A percentile compares a stretch with the other conserved stretches of the same genome.
Evolutionary conservation across 1,140 invertebrate species (phyloP).

Genomic region (Chymomyza costata): DNA sequence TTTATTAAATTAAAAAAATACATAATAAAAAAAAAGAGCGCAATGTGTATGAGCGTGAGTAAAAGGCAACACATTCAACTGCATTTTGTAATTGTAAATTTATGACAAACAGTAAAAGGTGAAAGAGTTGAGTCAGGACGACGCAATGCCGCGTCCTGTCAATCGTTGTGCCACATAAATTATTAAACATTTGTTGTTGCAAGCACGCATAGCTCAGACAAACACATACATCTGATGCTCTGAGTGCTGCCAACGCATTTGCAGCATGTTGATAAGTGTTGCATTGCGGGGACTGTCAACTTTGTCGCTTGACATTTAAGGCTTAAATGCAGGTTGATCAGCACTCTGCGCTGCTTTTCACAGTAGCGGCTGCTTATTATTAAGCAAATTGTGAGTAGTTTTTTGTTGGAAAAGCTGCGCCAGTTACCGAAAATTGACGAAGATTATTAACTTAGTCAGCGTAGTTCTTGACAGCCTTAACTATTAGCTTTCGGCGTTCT

Average conservation of each 20-base stretch:
- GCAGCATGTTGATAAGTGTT: constrained; percentile 45
- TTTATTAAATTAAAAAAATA: constrained; percentile 67
- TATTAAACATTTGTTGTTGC: constrained; percentile 69
- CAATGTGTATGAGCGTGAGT: no score
- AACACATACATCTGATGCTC: constrained; percentile 7
- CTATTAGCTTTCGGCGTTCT: no score
- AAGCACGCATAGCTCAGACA: constrained; percentile 33
- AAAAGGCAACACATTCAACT: constrained; percentile 13
- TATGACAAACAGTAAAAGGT: constrained; percentile 42
- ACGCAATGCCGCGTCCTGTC: constrained; percentile 57
- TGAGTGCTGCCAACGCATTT: constrained; percentile 1
- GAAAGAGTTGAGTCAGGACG: constrained; percentile 41
- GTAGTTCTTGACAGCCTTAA: no score
- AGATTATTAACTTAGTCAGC: no score
- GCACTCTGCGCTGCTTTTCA: constrained; percentile 2
- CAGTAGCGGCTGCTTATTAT: no score
- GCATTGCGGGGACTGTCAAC: constrained; percentile 47
- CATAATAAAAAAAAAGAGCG: constrained; percentile 19
- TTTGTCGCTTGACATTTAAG: constrained; percentile 30
- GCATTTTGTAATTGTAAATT: constrained; percentile 68
- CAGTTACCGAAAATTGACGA: neutral
- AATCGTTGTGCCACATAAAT: constrained; percentile 61
- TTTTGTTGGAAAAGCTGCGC: no score
- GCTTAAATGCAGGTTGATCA: no score
- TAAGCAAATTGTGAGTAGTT: no score